Percentiles rank a stretch among this genome's conserved stretches.
Conservation (phyloP, 2,797 vertebrate species). For the Microchirus variegatus region DNA sequence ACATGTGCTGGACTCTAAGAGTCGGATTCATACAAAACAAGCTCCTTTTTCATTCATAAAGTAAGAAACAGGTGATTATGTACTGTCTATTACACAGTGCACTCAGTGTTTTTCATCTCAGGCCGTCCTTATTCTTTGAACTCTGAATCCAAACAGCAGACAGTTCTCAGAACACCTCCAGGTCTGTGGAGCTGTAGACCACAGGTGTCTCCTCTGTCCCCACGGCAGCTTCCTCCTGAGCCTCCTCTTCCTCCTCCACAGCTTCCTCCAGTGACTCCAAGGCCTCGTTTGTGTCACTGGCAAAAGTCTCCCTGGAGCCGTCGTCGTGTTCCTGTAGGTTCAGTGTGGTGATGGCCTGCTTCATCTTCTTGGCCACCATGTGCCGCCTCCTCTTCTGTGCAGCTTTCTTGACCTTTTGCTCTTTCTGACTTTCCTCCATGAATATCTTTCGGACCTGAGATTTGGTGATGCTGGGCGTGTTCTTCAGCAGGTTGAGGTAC, state of each 20-base stretch:
- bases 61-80: not conserved
- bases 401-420: slow-evolving; percentile 89
- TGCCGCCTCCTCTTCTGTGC: slow-evolving; percentile 92
- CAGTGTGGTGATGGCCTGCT: slow-evolving; percentile 92
- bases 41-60: not conserved
- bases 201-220: slow-evolving; percentile 89
- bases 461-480: slow-evolving; percentile 88
- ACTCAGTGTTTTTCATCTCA: slow-evolving; percentile 1
- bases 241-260: slow-evolving; percentile 76
- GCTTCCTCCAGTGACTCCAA: slow-evolving; percentile 91
- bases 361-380: slow-evolving; percentile 93
- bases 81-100: too few species aligned
- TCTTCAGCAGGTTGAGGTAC: slow-evolving; percentile 94
- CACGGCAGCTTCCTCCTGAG: slow-evolving; percentile 77
- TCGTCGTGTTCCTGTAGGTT: slow-evolving; percentile 95
- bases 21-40: too few species aligned
- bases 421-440: slow-evolving; percentile 88
- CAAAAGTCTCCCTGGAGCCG: slow-evolving; percentile 95
- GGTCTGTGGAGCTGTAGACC: slow-evolving; percentile 88
- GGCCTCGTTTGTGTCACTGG: slow-evolving; percentile 95
- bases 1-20: not conserved
- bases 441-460: slow-evolving; percentile 92
- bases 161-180: slow-evolving; percentile 90
- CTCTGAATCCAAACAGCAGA: slow-evolving; percentile 3
- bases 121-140: not conserved